phyloP scores from a whole-genome alignment of 92 coral and sea anemone species.

The Phenganax marumi region DNA sequence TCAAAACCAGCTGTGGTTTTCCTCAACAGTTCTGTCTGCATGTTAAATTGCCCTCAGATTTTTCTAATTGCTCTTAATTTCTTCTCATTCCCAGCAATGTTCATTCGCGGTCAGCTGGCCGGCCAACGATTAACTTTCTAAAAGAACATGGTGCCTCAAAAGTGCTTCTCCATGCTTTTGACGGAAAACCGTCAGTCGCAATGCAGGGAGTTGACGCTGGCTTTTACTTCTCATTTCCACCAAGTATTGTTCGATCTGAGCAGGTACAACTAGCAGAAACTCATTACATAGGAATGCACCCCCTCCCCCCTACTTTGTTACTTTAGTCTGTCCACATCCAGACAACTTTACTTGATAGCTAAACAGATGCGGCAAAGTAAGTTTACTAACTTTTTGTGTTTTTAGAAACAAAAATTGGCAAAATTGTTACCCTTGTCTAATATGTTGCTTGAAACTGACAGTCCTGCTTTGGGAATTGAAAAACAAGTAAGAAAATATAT shows the following conservation, averaged over 20 bases:
- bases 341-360: too few relatives aligned
- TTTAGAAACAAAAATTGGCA: constrained; percentile 91
- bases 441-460: constrained; percentile 90
- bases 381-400: not conserved
- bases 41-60: not conserved
- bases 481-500: constrained; percentile 70
- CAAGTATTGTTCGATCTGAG: constrained; percentile 85
- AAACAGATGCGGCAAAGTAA: not conserved
- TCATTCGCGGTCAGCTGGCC: constrained; percentile 94
- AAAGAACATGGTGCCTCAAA: constrained; percentile 85
- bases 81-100: constrained; percentile 67
- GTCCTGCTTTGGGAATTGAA: constrained; percentile 94
- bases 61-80: not conserved
- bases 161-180: constrained; percentile 94
- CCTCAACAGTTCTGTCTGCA: not conserved
- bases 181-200: constrained; percentile 94
- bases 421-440: constrained; percentile 84
- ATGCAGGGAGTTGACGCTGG: constrained; percentile 86
- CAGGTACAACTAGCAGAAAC: constrained; percentile 52
- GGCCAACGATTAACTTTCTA: constrained; percentile 80
- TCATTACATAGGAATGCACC: not conserved
- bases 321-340: too few relatives aligned
- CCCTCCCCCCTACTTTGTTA: too few relatives aligned
- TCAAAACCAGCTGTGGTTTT: not conserved
- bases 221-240: constrained; percentile 86